Evolutionary conservation across 2,888 invertebrate species (phyloP), one percentile per base, ranked within the genome.

Genomic region (Agrochola lychnidis): DNA sequence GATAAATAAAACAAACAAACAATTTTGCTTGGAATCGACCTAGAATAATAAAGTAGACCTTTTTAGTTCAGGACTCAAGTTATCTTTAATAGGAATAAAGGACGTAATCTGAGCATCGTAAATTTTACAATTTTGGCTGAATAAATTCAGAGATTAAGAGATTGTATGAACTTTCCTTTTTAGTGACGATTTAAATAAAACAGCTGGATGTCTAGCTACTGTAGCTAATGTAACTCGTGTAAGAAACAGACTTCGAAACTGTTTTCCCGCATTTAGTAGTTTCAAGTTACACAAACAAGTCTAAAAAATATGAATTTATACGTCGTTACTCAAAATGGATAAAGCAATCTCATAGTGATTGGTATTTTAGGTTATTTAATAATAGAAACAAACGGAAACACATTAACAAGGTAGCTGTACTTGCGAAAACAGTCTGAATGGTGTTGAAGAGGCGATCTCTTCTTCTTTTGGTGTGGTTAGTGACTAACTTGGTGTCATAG

Each of bases 1-100:
- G 30, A 63, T 56, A 85, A 67, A 45, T 48, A 45, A 81, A 84
- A 85, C 72, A 76, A 83, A 79, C 75, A 16, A 36, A 70, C 67
- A 51, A 64, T 76, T 76, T 78, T 36, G 68, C 61, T 57, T 40
- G 40, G 53, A 64, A 53, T 30, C 64, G 53, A 70, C 40, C 45
- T 70, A 51, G 66, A 71, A 83, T 86, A 83, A 70, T 67, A 84
- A 74, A 61, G 16, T 56, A 36, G 45, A 6, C 51, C 57, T 69
- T 86, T 86, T 83, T 57, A 61, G 73, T 62, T 12, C 63, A 61
- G 63, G 10, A 71, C 40, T 68, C 30, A 53, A 71, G 42, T 78
- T 86, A 73, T 79, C 73, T 86, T 40, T 56, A 56, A 67, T 62
- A 70, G 12, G 57, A 53, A 79, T 66, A 86, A 78, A 66, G 42